Conservation (phyloP, 1,140 invertebrate genomes). For the Zaprionus inermis region DNA sequence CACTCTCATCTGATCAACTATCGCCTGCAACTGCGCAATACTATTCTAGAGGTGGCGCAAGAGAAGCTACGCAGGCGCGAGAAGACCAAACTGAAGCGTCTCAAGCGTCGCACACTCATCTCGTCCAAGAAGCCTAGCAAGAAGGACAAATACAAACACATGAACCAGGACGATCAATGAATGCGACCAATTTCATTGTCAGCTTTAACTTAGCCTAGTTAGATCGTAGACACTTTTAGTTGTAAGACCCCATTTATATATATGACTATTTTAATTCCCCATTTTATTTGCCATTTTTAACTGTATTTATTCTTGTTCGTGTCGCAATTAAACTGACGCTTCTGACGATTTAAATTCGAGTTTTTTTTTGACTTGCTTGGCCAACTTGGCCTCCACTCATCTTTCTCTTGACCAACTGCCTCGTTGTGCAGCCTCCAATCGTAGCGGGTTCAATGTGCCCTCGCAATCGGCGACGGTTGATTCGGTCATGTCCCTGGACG, state of each 20-base stretch:
- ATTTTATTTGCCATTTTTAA: slow-evolving; percentile 22
- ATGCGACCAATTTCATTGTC: background rate
- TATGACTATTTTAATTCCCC: background rate
- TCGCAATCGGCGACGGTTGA: background rate
- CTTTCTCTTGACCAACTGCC: slow-evolving; percentile 36
- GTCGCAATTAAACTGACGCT: slow-evolving; percentile 39
- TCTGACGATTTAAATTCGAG: slow-evolving; percentile 5
- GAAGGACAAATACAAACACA: slow-evolving; percentile 56
- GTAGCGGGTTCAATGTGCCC: slow-evolving; percentile 65
- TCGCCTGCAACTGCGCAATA: slow-evolving; percentile 46
- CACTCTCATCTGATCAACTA: slow-evolving; percentile 49
- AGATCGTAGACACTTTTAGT: background rate
- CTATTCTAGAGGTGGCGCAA: slow-evolving; percentile 59
- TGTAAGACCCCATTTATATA: background rate
- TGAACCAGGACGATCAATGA: background rate
- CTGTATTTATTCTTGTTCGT: slow-evolving; percentile 36
- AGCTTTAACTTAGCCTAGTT: background rate
- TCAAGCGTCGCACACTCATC: slow-evolving; percentile 65
- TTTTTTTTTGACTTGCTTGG: background rate
- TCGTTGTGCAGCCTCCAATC: background rate
- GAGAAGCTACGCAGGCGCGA: slow-evolving; percentile 56
- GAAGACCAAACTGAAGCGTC: slow-evolving; percentile 64
- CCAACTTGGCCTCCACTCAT: background rate
- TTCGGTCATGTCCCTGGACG: slow-evolving; percentile 35
- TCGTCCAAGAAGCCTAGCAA: slow-evolving; percentile 74